Evolutionary conservation across 2,888 invertebrate genomes (phyloP).

Genomic region (Anthophora plumipes): DNA sequence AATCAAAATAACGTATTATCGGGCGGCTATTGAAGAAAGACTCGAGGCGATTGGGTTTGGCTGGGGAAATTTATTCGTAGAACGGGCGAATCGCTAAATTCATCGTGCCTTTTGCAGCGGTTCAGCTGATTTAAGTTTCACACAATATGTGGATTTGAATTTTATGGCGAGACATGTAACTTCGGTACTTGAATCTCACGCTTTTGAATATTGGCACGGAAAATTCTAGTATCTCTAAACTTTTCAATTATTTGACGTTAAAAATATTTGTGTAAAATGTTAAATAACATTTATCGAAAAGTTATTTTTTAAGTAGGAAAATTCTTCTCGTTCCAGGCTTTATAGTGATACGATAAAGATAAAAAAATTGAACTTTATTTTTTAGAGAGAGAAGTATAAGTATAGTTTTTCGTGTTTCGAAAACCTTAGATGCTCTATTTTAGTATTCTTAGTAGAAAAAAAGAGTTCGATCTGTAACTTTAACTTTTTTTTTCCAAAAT

Average conservation of each 20-base stretch:
- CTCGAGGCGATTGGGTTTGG: not conserved
- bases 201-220: too few relatives aligned
- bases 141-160: not conserved
- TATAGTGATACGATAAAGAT: too few relatives aligned
- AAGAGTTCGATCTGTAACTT: too few relatives aligned
- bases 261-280: not conserved
- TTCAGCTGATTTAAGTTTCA: constrained; percentile 10
- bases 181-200: not conserved
- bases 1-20: constrained; percentile 44
- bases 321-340: not conserved
- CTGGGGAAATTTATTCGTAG: constrained; percentile 23
- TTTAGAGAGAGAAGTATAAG: too few relatives aligned
- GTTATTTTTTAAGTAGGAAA: not conserved
- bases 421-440: too few relatives aligned
- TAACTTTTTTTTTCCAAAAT: too few relatives aligned
- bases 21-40: constrained; percentile 19
- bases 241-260: not conserved
- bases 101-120: constrained; percentile 5
- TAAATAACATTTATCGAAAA: not conserved
- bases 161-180: not conserved
- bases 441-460: too few relatives aligned
- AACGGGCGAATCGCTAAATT: not conserved
- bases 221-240: too few relatives aligned
- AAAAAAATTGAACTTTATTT: too few relatives aligned
- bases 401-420: too few relatives aligned